Base-by-base conservation (phyloP, 2,888 invertebrate genomes). In the Pinctada fucata region DNA sequence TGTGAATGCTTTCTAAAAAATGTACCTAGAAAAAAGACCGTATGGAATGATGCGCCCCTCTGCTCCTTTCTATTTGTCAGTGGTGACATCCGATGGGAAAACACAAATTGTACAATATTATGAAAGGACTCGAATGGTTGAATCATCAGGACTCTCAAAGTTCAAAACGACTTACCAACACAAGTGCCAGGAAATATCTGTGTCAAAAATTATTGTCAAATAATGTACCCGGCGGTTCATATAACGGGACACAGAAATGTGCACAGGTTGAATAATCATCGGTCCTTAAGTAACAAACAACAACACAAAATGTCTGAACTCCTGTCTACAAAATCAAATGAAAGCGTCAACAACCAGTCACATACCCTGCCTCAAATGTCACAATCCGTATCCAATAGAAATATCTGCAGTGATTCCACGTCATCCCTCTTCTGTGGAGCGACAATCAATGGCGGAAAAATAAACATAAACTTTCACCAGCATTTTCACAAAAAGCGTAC, bases 161-260 rank as follows among this genome's bases (percentile, higher is more conserved):
- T 31, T 31, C 31, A 31, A 68, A 68, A 68, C 45, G 68, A 10
- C 6, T 68, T 13, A 31, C 47, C 4, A 68, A 45, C 47, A 31
- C 68, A 68, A 6, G 68, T 45, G 68, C 45, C 45, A 3, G 47
- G 3, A 68, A 68, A 68, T 6, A 68, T 13, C 5, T 68, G 4
- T 68, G 68, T 45, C 68, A 68, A 48, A 68, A 31, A 68, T 48
- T 68, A 48, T 6, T 68, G 68, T 5, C 31, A 68, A 68, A 68
- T 8, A 68, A 68, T 48, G 68, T 68, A 45, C 48, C 68, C 4
- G 68, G 68, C 16, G 3, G 47, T 68, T 47, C 48, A 6, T 31
- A 6, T 31, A 5, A 45, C 68, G 6, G 68, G 68, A 3, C 45
- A 68, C 47, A 68, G 13, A 68, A 68, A 68, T 68, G 47, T 48